phyloP scores from a whole-genome alignment of 2,113 vertebrate species.

The Fulmarus glacialis region DNA sequence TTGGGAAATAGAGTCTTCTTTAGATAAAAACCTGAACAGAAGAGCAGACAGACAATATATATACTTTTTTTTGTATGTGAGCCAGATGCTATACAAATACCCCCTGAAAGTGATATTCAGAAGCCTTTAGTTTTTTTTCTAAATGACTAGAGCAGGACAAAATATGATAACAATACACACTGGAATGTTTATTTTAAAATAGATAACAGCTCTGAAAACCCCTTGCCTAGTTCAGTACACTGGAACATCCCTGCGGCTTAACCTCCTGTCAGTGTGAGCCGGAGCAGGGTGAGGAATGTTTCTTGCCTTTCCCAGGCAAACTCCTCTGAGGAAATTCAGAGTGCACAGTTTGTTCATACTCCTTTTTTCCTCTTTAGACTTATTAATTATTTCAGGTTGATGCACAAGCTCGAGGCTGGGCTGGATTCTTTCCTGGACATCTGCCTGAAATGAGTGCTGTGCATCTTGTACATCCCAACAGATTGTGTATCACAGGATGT shows the following conservation, averaged over 20 bases:
- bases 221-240: slow-evolving; percentile 12
- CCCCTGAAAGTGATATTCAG: neutral
- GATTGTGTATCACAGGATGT: neutral
- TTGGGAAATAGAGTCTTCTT: neutral
- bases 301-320: slow-evolving; percentile 29
- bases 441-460: slow-evolving; percentile 25
- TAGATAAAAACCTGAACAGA: neutral
- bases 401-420: neutral
- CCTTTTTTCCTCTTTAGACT: slow-evolving; percentile 13
- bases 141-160: slow-evolving; percentile 7
- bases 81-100: neutral
- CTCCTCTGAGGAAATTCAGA: slow-evolving; percentile 43
- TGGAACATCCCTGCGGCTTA: slow-evolving; percentile 27
- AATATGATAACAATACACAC: slow-evolving; percentile 16
- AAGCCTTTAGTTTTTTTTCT: neutral
- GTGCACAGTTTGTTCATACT: neutral
- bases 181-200: slow-evolving; percentile 59
- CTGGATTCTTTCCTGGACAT: slow-evolving; percentile 37
- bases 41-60: neutral
- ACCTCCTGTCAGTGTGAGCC: slow-evolving; percentile 52
- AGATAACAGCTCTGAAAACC: slow-evolving; percentile 47
- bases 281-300: slow-evolving; percentile 44
- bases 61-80: neutral
- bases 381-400: slow-evolving; percentile 60
- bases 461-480: neutral